Evolutionary conservation across 2,888 invertebrate genomes (phyloP).

Genomic region (Chloroclystis v-ata): DNA sequence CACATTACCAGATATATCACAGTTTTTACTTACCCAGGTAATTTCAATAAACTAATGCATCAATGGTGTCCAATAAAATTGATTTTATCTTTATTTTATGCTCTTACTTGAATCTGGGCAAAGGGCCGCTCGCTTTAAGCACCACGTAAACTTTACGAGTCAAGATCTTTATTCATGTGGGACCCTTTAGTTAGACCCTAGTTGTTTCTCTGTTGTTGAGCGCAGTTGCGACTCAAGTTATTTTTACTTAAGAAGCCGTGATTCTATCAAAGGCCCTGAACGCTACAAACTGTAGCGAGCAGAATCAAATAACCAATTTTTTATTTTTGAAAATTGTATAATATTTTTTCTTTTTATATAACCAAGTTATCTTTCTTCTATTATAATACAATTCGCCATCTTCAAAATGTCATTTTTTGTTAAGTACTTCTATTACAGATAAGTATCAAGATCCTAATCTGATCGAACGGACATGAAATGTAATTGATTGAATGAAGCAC

Average conservation of each 20-base stretch:
- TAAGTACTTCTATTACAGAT: constrained; percentile 4
- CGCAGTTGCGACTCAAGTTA: background rate
- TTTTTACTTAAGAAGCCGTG: background rate
- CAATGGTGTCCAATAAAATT: constrained; percentile 15
- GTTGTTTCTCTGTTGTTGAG: background rate
- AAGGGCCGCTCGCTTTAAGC: constrained; percentile 25
- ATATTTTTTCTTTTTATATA: too few relatives aligned
- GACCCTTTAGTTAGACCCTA: background rate
- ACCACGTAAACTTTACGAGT: constrained; percentile 24
- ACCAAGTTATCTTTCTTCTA: too few relatives aligned
- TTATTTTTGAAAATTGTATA: too few relatives aligned
- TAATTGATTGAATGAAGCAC: constrained; percentile 13
- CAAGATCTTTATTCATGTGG: constrained; percentile 13
- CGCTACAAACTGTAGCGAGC: too few relatives aligned
- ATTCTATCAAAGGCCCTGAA: too few relatives aligned
- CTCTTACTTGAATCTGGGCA: constrained; percentile 26
- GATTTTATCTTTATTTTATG: constrained; percentile 20
- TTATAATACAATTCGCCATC: constrained; percentile 1
- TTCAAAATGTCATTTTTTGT: background rate
- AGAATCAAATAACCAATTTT: too few relatives aligned
- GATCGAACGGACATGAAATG: constrained; percentile 9
- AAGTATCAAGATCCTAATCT: constrained; percentile 11
- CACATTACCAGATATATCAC: too few relatives aligned
- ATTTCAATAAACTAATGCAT: constrained; percentile 13
- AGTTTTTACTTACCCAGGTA: background rate